Base-by-base conservation (phyloP, 2,797 vertebrate genomes). In the Telmatherina bonti region DNA sequence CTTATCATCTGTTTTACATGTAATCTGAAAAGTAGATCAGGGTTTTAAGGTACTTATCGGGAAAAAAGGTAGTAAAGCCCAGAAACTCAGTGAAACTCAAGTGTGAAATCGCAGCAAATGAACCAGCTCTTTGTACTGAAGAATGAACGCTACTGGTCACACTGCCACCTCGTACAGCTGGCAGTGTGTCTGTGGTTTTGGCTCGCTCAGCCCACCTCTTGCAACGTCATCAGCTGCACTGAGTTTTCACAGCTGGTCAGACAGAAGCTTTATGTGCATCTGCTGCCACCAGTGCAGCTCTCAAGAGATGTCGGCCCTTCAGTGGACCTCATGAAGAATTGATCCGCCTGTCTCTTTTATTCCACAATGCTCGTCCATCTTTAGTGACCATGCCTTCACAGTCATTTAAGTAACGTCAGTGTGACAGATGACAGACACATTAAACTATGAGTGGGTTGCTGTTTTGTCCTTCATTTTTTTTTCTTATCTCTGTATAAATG, bases 321-420 rank as follows among this genome's bases (percentile, higher is more conserved):
- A 79, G 73, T 78, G 87, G 80, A 87, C 81, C 79, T 91, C 85
- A 90, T 92, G 83, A 92, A 91, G 89, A 91, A 93, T 86, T 90
- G 85, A 92, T 90, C 77, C 26, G 43, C 74, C 57, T 83, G 83
- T 88, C 83, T 81, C 69, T 78, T 83, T 89, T 70, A 70, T 83
- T 87, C 85, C 71, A 47, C 55, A 63, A 51, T 15, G 62, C 73
- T 70, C 47, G 41, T 85, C 82, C 79, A 72, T 84, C 74, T 85
- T 75, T 84, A 76, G 81, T 65, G 74, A 85, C 87, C 67, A n/a
- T 15, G 73, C 82, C 80, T 79, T 87, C 56, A 55, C 58, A 72
- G 78, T 89, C 54, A 35, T 84, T 89, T 80, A 77, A 78, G 78
- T 45, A 56, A 69, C 72, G 78, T 79, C 79, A 58, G 41, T 38